Percentiles rank a stretch among this genome's conserved stretches.
Conservation (phyloP, 2,888 invertebrate genomes). For the Eremobia ochroleuca region DNA sequence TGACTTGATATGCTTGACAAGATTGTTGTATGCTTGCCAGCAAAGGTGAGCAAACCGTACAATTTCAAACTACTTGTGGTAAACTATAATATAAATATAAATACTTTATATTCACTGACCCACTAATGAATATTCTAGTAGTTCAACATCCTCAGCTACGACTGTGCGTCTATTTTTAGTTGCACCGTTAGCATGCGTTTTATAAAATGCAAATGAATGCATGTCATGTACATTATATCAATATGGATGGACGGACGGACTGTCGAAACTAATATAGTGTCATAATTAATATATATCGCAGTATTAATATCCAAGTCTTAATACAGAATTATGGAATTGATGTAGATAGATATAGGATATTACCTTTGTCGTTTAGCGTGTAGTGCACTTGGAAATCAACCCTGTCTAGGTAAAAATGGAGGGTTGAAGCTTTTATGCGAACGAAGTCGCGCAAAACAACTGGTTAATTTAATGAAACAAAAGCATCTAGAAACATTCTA, state of each 20-base stretch:
- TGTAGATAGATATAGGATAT: background rate
- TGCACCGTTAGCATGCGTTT: background rate
- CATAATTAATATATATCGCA: background rate
- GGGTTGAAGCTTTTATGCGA: too few species aligned
- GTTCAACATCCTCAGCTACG: background rate
- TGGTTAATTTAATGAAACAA: background rate
- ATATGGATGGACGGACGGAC: background rate
- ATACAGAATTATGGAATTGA: background rate
- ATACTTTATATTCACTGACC: background rate
- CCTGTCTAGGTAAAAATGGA: background rate
- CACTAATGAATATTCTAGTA: constrained; percentile 6
- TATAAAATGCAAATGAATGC: constrained; percentile 13
- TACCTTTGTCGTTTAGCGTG: background rate
- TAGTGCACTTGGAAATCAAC: background rate
- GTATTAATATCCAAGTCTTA: background rate
- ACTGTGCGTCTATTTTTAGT: constrained; percentile 14
- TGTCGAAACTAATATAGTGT: background rate
- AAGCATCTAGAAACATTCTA: background rate
- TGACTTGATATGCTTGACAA: background rate
- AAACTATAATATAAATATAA: background rate
- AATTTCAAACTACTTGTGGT: background rate
- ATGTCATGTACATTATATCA: background rate
- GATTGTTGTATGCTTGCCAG: too few species aligned
- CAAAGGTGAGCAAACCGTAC: too few species aligned
- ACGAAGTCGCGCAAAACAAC: background rate